phyloP scores from a whole-genome alignment of 1,140 invertebrate species.

The Ruditapes philippinarum region DNA sequence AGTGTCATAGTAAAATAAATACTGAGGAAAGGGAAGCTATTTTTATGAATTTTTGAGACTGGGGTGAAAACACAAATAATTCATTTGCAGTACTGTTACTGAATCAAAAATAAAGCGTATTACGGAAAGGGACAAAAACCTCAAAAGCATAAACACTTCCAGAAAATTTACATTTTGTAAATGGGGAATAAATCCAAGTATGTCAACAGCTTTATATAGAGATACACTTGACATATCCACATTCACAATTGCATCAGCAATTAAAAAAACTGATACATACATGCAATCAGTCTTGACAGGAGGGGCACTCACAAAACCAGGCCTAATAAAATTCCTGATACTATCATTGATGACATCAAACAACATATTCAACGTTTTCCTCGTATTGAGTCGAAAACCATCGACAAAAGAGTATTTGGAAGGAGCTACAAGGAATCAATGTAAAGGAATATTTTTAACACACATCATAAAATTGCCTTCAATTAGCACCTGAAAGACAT shows the following conservation, averaged over 20 bases:
- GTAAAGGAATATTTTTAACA: constrained; percentile 16
- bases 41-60: neutral
- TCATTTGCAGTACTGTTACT: constrained; percentile 4
- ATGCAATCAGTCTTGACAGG: neutral
- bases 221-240: constrained; percentile 17
- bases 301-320: constrained; percentile 7
- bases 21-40: neutral
- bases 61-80: neutral
- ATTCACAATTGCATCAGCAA: neutral
- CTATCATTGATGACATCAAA: neutral
- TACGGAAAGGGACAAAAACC: neutral
- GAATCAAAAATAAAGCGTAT: too few species aligned
- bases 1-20: constrained; percentile 12
- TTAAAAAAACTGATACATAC: neutral
- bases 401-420: constrained; percentile 13
- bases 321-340: neutral
- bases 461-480: constrained; percentile 24
- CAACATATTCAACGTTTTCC: constrained; percentile 28
- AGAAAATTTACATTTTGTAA: neutral
- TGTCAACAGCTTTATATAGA: constrained; percentile 4
- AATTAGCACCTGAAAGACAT: constrained; percentile 14
- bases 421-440: neutral
- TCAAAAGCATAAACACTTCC: neutral
- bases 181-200: neutral
- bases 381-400: neutral